A percentile compares a stretch with the other conserved stretches of the same genome.
phyloP scores from a whole-genome alignment of 2,113 vertebrate genomes.

The Pagrus major region DNA sequence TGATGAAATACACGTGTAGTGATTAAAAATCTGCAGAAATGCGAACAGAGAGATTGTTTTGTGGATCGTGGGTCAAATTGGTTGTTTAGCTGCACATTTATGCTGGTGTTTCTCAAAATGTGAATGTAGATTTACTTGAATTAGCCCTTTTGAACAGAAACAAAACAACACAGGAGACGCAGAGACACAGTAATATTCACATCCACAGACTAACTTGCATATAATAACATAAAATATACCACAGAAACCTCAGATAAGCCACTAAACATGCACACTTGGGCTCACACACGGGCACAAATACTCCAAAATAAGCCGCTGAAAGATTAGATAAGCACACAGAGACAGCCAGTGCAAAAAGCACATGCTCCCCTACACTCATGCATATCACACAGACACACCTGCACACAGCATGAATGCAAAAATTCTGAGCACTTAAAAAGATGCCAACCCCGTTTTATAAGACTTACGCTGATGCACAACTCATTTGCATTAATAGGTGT shows the following conservation, averaged over 20 bases:
- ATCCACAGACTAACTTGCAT: neutral
- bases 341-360: neutral
- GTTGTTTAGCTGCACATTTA: neutral
- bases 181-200: neutral
- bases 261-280: neutral
- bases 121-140: neutral
- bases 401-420: neutral
- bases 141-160: neutral
- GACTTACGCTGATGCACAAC: neutral
- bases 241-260: slow-evolving; percentile 28
- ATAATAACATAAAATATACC: slow-evolving; percentile 11
- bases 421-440: neutral
- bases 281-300: slow-evolving; percentile 15
- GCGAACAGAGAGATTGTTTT: neutral
- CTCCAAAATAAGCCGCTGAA: slow-evolving; percentile 26
- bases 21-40: neutral
- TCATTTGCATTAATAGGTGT: neutral
- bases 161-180: neutral
- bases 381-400: slow-evolving; percentile 8
- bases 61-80: neutral
- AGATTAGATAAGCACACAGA: slow-evolving; percentile 38
- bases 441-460: neutral
- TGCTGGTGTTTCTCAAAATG: neutral
- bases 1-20: too few species aligned
- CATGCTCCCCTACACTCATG: neutral